phyloP scores from a whole-genome alignment of 2,113 vertebrate genomes.

The Elephantulus edwardii region DNA sequence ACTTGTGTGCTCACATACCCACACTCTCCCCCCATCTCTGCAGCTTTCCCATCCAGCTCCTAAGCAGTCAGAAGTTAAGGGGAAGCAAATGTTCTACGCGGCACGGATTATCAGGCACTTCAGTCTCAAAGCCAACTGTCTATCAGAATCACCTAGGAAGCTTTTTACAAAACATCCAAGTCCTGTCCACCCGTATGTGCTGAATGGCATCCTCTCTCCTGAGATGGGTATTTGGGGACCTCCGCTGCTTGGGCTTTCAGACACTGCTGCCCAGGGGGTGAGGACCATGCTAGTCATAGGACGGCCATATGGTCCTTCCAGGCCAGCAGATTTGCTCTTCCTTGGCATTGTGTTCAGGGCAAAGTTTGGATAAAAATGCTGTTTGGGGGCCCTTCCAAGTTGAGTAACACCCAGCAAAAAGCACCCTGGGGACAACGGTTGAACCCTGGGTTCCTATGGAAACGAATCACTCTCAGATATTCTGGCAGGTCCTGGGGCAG shows the following conservation, averaged over 20 bases:
- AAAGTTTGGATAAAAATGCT: not conserved
- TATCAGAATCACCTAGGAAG: not conserved
- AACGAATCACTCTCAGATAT: not conserved
- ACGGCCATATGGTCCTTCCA: conserved; percentile 27
- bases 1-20: not conserved
- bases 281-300: not conserved
- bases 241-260: too few species aligned
- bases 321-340: not conserved
- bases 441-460: not conserved
- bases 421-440: not conserved
- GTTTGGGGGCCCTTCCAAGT: not conserved
- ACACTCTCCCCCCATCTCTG: not conserved
- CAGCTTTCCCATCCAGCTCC: not conserved
- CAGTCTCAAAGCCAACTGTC: not conserved
- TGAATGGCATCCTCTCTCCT: too few species aligned
- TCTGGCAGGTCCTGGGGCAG: not conserved
- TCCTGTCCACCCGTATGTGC: not conserved
- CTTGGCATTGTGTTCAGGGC: not conserved
- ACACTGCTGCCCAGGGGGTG: not conserved
- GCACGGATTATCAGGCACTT: not conserved
- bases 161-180: not conserved
- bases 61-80: not conserved
- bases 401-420: not conserved
- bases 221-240: not conserved
- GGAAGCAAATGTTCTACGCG: conserved; percentile 21